A percentile compares a stretch with the other conserved stretches of the same genome.
phyloP scores from a whole-genome alignment of 2,888 invertebrate genomes.

The Tetropium fuscum region DNA sequence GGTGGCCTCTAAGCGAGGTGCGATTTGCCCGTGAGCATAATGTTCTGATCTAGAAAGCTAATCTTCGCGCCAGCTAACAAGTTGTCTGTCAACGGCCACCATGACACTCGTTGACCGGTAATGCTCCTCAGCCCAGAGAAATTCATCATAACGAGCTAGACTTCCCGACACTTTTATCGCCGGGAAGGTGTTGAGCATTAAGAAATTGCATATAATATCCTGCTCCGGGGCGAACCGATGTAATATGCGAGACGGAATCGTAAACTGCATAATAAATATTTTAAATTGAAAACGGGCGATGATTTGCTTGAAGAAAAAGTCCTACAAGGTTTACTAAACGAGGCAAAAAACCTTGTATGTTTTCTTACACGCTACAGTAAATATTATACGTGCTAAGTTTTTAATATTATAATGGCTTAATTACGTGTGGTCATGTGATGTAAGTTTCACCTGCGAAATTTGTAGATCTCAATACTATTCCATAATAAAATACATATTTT shows the following conservation, averaged over 20 bases:
- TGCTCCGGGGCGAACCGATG: conserved; percentile 29
- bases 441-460: no score
- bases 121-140: conserved; percentile 29
- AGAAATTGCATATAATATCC: conserved; percentile 30
- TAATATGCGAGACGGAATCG: conserved; percentile 22
- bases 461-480: no score
- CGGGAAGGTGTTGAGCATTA: conserved; percentile 36
- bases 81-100: conserved; percentile 53
- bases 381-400: no score
- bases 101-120: conserved; percentile 42
- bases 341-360: no score
- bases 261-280: conserved; percentile 23
- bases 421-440: no score
- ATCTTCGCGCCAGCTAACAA: conserved; percentile 51
- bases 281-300: conserved; percentile 34
- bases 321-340: no score
- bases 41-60: conserved; percentile 48
- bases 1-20: conserved; percentile 46
- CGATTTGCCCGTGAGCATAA: conserved; percentile 45
- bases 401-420: no score
- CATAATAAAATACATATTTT: no score
- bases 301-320: no score
- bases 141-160: conserved; percentile 42
- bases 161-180: conserved; percentile 28
- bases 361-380: no score